Evolutionary conservation across 2,888 invertebrate genomes (phyloP).

Genomic region (Pantelozetes paolii): DNA sequence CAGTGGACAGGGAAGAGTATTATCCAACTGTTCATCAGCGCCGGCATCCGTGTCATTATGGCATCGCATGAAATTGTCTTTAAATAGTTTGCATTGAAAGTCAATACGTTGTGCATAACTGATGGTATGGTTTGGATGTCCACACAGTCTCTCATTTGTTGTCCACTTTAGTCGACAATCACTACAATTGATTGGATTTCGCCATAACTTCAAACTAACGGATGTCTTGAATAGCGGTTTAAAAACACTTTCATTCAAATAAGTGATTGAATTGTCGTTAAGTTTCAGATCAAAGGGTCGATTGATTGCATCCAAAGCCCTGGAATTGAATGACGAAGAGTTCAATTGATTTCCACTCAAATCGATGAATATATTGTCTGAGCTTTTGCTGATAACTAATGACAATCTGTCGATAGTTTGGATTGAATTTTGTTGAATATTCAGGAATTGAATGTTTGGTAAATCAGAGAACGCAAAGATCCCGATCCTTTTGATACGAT

Average conservation of each 20-base stretch:
- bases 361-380: conserved; percentile 15
- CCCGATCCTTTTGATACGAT: not conserved
- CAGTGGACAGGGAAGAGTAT: conserved; percentile 12
- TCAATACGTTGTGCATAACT: conserved; percentile 31
- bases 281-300: conserved; percentile 39
- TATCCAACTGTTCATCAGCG: not conserved
- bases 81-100: conserved; percentile 28
- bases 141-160: conserved; percentile 14
- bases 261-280: conserved; percentile 23
- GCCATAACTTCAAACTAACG: conserved; percentile 17
- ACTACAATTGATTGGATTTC: conserved; percentile 38
- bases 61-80: conserved; percentile 9
- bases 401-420: not conserved
- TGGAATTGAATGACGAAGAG: conserved; percentile 16
- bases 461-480: not conserved
- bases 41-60: not conserved
- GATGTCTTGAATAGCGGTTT: conserved; percentile 25
- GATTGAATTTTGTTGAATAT: not conserved
- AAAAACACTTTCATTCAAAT: conserved; percentile 28
- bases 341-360: conserved; percentile 24
- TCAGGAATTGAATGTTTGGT: conserved; percentile 10
- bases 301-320: not conserved
- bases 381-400: not conserved
- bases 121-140: not conserved
- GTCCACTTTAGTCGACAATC: conserved; percentile 39